Evolutionary conservation across 2,888 invertebrate genomes (phyloP).

Genomic region (Trichopria drosophilae): DNA sequence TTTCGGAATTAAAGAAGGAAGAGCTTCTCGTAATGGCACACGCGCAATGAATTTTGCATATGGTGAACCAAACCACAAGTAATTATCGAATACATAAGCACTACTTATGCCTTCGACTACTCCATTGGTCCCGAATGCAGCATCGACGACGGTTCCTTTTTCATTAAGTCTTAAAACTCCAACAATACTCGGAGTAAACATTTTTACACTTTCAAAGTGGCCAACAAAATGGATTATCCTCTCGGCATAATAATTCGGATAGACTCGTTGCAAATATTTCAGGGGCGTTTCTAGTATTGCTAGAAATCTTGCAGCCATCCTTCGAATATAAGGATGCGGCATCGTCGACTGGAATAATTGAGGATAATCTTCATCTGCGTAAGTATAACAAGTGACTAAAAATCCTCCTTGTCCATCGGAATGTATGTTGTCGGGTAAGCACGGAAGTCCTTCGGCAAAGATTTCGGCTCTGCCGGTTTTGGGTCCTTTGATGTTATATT

Average conservation of each 20-base stretch:
- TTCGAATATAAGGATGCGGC: slow-evolving; percentile 67
- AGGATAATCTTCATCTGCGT: slow-evolving; percentile 65
- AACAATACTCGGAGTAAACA: slow-evolving; percentile 43
- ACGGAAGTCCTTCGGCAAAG: slow-evolving; percentile 81
- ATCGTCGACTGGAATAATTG: slow-evolving; percentile 62
- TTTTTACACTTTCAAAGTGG: slow-evolving; percentile 39
- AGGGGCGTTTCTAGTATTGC: slow-evolving; percentile 68
- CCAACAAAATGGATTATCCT: slow-evolving; percentile 62
- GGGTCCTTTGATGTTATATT: slow-evolving; percentile 79
- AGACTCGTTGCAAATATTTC: slow-evolving; percentile 65
- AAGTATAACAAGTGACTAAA: slow-evolving; percentile 65
- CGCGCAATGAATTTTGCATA: slow-evolving; percentile 68
- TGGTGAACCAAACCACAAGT: slow-evolving; percentile 71
- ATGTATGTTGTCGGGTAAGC: slow-evolving; percentile 67
- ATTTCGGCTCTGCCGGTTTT: slow-evolving; percentile 79
- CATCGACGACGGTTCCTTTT: slow-evolving; percentile 72
- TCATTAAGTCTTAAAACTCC: slow-evolving; percentile 65
- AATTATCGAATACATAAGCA: slow-evolving; percentile 67
- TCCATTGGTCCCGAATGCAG: slow-evolving; percentile 67
- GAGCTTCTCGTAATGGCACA: slow-evolving; percentile 63
- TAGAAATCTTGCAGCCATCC: slow-evolving; percentile 67
- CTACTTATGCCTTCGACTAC: slow-evolving; percentile 66
- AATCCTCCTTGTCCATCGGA: slow-evolving; percentile 68
- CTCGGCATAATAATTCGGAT: slow-evolving; percentile 69
- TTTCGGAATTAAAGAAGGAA: slow-evolving; percentile 39